phyloP scores from a whole-genome alignment of 2,888 invertebrate species.

The Folsomia manolachei region DNA sequence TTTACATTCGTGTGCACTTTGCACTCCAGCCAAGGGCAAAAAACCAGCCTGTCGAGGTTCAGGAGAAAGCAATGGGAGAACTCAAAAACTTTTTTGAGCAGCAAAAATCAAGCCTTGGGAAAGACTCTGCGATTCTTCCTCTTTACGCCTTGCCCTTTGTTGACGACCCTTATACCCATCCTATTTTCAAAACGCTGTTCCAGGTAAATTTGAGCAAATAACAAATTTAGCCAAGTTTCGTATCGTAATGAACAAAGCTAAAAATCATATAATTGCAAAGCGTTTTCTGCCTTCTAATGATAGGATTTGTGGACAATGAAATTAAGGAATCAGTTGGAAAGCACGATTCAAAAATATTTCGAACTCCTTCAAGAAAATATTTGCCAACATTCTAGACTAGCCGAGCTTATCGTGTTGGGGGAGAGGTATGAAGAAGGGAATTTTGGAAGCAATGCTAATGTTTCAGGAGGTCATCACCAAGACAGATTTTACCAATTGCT shows the following conservation, averaged over 20 bases:
- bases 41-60: slow-evolving; percentile 31
- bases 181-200: slow-evolving; percentile 58
- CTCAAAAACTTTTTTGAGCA: slow-evolving; percentile 54
- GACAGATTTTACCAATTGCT: slow-evolving; percentile 44
- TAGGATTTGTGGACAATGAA: slow-evolving; percentile 42
- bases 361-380: slow-evolving; percentile 47
- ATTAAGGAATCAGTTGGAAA: slow-evolving; percentile 44
- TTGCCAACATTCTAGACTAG: slow-evolving; percentile 40
- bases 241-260: no score
- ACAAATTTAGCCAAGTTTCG: neutral
- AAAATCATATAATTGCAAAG: no score
- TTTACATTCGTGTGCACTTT: slow-evolving; percentile 48
- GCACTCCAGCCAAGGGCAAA: slow-evolving; percentile 44
- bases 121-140: slow-evolving; percentile 59
- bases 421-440: neutral
- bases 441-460: neutral
- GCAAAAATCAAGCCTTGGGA: slow-evolving; percentile 55
- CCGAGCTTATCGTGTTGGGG: slow-evolving; percentile 11
- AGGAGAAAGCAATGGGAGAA: slow-evolving; percentile 36
- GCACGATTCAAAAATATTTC: slow-evolving; percentile 45
- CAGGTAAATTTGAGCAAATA: slow-evolving; percentile 20
- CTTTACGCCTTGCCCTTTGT: slow-evolving; percentile 62
- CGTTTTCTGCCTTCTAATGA: no score
- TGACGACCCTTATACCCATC: slow-evolving; percentile 58
- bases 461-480: slow-evolving; percentile 25